Percentiles rank a stretch among this genome's conserved stretches.
Evolutionary conservation across 2,113 vertebrate species (phyloP).

Genomic region (Salminus brasiliensis): DNA sequence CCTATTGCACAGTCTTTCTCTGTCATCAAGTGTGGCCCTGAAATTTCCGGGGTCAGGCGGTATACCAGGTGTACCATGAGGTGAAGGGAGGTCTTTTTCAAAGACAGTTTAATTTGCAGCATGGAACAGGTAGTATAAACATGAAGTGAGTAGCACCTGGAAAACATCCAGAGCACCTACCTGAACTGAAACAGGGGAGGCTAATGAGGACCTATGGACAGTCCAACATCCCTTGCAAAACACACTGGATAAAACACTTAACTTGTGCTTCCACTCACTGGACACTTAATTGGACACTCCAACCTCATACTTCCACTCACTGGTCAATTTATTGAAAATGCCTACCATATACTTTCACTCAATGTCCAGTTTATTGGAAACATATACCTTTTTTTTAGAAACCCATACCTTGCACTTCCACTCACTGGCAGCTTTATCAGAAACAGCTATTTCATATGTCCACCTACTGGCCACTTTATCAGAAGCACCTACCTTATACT

Average conservation of each 20-base stretch:
- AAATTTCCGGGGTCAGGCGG: conserved; percentile 9
- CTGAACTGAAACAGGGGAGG: neutral
- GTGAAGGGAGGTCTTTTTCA: neutral
- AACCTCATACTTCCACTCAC: too few relatives aligned
- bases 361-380: too few relatives aligned
- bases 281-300: too few relatives aligned
- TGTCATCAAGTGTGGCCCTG: conserved; percentile 16
- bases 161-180: neutral
- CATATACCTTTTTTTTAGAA: too few relatives aligned
- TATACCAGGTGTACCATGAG: neutral
- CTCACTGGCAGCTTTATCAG: neutral
- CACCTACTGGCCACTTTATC: neutral
- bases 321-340: too few relatives aligned
- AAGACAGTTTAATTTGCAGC: conserved; percentile 10
- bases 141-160: neutral
- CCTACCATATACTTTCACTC: too few relatives aligned
- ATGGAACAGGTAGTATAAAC: conserved; percentile 5
- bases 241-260: too few relatives aligned
- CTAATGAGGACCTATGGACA: neutral
- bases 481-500: neutral
- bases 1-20: conserved; percentile 35
- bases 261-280: too few relatives aligned
- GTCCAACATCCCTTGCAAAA: neutral
- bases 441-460: too few relatives aligned
- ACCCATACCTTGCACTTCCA: too few relatives aligned